Conservation (phyloP, 2,797 vertebrate species). For the Sebastes iracundus region DNA sequence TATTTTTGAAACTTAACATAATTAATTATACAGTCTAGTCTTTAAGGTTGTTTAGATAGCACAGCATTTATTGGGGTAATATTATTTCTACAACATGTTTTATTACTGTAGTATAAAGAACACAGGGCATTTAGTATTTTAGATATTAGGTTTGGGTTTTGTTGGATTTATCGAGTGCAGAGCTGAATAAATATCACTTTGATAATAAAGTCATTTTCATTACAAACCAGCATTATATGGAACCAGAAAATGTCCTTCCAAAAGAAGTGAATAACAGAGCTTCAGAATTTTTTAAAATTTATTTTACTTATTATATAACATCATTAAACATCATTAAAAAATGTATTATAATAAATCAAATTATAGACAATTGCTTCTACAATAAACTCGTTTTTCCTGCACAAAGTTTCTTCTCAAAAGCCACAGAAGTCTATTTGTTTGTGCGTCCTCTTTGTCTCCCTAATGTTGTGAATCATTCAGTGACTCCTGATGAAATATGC, state of each 20-base stretch:
- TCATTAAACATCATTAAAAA: background rate
- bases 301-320: background rate
- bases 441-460: constrained; percentile 13
- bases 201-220: background rate
- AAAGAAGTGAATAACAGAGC: background rate
- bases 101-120: background rate
- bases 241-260: background rate
- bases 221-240: background rate
- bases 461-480: constrained; percentile 50
- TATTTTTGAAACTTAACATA: background rate
- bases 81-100: background rate
- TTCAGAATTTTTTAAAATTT: background rate
- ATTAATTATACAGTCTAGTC: background rate
- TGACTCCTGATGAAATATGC: constrained; percentile 44
- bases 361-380: background rate
- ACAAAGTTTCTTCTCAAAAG: background rate
- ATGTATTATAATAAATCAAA: background rate
- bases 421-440: background rate
- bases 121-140: background rate
- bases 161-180: background rate
- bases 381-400: background rate
- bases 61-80: background rate
- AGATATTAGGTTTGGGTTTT: background rate
- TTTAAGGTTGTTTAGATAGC: background rate
- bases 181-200: background rate